Conservation (phyloP, 2,888 invertebrate species). For the Orchestes rusci region DNA sequence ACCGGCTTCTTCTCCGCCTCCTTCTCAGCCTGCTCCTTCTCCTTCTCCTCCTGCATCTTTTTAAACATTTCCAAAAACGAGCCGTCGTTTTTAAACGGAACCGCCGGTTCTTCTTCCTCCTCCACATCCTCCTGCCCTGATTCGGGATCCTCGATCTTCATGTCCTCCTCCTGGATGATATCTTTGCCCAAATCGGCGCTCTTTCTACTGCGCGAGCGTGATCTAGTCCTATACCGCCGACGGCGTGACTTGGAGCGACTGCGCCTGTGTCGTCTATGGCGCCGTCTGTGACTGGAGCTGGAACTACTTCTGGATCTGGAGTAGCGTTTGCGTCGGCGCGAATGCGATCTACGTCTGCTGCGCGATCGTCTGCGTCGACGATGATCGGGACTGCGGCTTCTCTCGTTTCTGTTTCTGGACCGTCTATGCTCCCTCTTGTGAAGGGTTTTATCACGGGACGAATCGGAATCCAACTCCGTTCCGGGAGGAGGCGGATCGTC, state of each 20-base stretch:
- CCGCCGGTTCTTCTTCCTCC: conserved; percentile 40
- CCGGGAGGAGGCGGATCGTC: conserved; percentile 44
- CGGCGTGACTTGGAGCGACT: conserved; percentile 11
- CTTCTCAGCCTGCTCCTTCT: conserved; percentile 28
- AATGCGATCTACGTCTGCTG: no score
- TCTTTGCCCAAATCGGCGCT: conserved; percentile 22
- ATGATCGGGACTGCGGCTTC: conserved; percentile 14
- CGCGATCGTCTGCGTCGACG: conserved; percentile 24
- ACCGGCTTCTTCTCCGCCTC: conserved; percentile 45
- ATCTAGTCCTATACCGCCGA: conserved; percentile 5
- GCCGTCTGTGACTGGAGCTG: conserved; percentile 23
- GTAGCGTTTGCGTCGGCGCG: no score
- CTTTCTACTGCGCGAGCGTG: conserved; percentile 3
- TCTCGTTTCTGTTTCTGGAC: not conserved
- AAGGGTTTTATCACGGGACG: conserved; percentile 17
- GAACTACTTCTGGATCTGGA: conserved; percentile 28
- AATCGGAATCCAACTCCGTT: conserved; percentile 35
- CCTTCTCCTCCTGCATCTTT: conserved; percentile 59
- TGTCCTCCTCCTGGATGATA: conserved; percentile 26
- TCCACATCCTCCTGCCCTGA: conserved; percentile 35
- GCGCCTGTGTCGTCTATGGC: conserved; percentile 8
- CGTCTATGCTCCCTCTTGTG: no score
- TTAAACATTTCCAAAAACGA: conserved; percentile 89
- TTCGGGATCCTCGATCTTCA: conserved; percentile 26
- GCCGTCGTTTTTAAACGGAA: conserved; percentile 79